Evolutionary conservation across 2,888 invertebrate genomes (phyloP), one percentile per base, ranked within the genome.

Genomic region (Liodrosophila aerea): DNA sequence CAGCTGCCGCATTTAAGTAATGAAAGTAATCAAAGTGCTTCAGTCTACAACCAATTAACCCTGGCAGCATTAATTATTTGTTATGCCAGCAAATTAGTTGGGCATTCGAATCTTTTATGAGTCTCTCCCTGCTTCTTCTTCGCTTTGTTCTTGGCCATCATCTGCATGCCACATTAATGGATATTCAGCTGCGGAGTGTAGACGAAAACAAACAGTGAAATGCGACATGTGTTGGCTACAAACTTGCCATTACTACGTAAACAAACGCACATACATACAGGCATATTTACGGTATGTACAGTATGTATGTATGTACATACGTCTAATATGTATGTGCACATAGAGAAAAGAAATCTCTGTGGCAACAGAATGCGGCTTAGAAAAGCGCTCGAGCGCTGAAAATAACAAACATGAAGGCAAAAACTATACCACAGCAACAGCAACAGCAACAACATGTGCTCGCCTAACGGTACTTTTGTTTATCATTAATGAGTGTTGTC

Each of bases 391-490:
- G 54, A 70, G 68, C 69, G 68, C 65, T 46, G 49, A 47, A 50
- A 71, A 50, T 36, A 27, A 31, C 12, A 51, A 44, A 22, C 22
- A 29, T 39, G 51, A 54, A 60, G 44, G 51, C 51, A 41, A 59
- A 29, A 64, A 53, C 43, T 18, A 39, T n/a, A 12, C 34, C 8
- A 34, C 45, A 46, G 27, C 50, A 44, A 33, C 47, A 41, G 52
- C 49, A 29, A 40, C 57, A 62, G 43, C 43, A 59, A 76, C 54
- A 47, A 64, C 69, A 68, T 72, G 52, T 75, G 51, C 56, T 22
- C 46, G 61, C 45, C 43, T 77, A 84, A 67, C 85, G 63, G 84
- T 56, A 43, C 60, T 61, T 63, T 70, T 70, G 77, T 64, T 80
- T 62, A 66, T 56, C 60, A 66, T 73, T 60, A 64, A 57, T 57